Base-by-base conservation (phyloP, 2,888 invertebrate genomes). In the Agrochola macilenta region DNA sequence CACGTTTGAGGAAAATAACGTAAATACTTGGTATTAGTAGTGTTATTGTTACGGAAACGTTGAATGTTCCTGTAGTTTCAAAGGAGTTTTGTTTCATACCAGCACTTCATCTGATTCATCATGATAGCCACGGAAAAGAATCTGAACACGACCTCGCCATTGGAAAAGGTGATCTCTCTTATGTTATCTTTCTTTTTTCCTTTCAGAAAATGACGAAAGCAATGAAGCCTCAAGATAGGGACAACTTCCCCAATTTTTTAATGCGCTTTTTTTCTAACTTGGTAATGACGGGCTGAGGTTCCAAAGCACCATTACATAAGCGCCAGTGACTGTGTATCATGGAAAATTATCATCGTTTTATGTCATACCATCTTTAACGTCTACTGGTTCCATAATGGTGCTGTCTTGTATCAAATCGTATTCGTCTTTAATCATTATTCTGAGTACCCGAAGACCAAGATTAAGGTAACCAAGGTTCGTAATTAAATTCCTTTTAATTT, bases 1-100 rank as follows among this genome's bases (percentile, higher is more conserved):
- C 81, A 71, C 83, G 76, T 78, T 81, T 84, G 65, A 78, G 85
- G 85, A 84, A 84, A 84, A 84, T 71, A 70, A 69, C 52, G 63
- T 70, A 64, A 81, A 81, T 81, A 69, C 69, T 43, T 72, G 63
- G 66, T 71, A 69, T 71, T 76, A 43, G 39, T 64, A 14, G 58
- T 80, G 61, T 73, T 71, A 72, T 71, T 80, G 49, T 76, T 57
- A 66, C 26, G 63, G 63, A 49, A 80, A 71, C n/a, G 30, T 26
- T 60, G 9, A 58, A 69, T 69, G 64, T 60, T 68, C 17, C 66
- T 70, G 26, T 23, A 23, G 71, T 68, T 77, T 70, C 30, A 68
- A 81, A 71, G 39, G 69, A 30, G 61, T 66, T 57, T 69, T 76
- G 68, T 81, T 80, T 54, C 26, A 43, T 30, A 12, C 5, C 17